A percentile compares a stretch with the other conserved stretches of the same genome.
Conservation (phyloP, 1,140 invertebrate genomes). For the Zaprionus davidi region DNA sequence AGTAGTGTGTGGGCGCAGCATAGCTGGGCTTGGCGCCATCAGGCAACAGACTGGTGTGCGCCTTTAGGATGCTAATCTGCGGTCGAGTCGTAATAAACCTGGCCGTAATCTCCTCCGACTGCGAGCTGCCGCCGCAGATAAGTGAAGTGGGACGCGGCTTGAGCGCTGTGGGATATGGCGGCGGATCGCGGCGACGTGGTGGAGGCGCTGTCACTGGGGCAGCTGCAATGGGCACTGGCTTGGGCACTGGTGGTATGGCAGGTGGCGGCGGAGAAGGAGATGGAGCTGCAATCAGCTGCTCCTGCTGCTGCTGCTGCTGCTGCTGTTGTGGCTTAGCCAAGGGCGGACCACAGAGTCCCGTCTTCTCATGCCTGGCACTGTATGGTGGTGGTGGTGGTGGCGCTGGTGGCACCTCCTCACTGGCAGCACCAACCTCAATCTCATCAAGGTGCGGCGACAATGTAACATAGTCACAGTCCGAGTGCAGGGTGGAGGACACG, state of each 20-base stretch:
- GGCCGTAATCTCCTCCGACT: conserved; percentile 87
- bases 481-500: conserved; percentile 92
- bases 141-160: conserved; percentile 84
- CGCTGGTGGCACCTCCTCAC: conserved; percentile 72
- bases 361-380: conserved; percentile 84
- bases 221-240: conserved; percentile 47
- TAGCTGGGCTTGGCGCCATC: conserved; percentile 85
- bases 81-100: conserved; percentile 88
- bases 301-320: not conserved
- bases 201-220: conserved; percentile 27
- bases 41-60: conserved; percentile 86
- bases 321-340: conserved; percentile 8
- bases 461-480: conserved; percentile 94
- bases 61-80: conserved; percentile 88
- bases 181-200: conserved; percentile 84
- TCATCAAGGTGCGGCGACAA: conserved; percentile 88
- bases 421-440: conserved; percentile 80
- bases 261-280: conserved; percentile 24
- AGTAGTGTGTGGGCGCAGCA: conserved; percentile 84
- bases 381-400: conserved; percentile 85
- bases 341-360: conserved; percentile 77
- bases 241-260: conserved; percentile 45
- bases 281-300: conserved; percentile 2
- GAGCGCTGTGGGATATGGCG: conserved; percentile 85
- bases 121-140: conserved; percentile 59